Evolutionary conservation across 2,797 vertebrate genomes (phyloP).

Genomic region (Paedocypris micromegethes): DNA sequence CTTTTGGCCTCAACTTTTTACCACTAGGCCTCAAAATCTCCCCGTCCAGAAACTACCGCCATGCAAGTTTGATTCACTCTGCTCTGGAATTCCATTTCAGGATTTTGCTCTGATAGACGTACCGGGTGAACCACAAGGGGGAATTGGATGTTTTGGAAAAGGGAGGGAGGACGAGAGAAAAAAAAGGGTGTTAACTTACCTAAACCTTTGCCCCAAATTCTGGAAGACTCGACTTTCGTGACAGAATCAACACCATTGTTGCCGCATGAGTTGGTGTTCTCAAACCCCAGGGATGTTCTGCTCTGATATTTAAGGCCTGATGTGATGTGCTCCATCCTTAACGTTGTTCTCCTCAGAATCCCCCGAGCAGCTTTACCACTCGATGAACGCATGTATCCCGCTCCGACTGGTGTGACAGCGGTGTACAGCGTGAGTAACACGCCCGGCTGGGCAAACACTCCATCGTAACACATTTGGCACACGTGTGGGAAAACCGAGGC

Average conservation of each 20-base stretch:
- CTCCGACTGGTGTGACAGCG: constrained; percentile 70
- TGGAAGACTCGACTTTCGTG: constrained; percentile 13
- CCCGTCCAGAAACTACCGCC: too few species aligned
- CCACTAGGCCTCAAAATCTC: too few species aligned
- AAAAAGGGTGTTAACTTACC: constrained; percentile 6
- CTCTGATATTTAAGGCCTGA: background rate
- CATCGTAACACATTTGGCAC: too few species aligned
- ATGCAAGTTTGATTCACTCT: background rate
- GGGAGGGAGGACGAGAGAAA: constrained; percentile 1
- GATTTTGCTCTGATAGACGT: constrained; percentile 65
- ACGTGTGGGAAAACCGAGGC: too few species aligned
- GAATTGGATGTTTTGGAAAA: constrained; percentile 47
- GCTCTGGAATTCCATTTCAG: constrained; percentile 59
- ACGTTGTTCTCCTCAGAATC: constrained; percentile 60
- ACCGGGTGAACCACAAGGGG: constrained; percentile 56
- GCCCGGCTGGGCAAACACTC: background rate
- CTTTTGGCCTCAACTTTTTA: too few species aligned
- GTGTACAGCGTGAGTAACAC: constrained; percentile 72
- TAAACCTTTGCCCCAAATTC: background rate
- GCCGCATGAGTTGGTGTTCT: background rate
- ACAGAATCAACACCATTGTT: constrained; percentile 3
- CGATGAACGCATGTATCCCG: constrained; percentile 71
- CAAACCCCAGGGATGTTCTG: background rate
- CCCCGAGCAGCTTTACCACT: constrained; percentile 66
- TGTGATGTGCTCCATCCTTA: constrained; percentile 46